Evolutionary conservation across 92 coral and sea anemone species (phyloP).

Genomic region (Epizoanthus scotinus): DNA sequence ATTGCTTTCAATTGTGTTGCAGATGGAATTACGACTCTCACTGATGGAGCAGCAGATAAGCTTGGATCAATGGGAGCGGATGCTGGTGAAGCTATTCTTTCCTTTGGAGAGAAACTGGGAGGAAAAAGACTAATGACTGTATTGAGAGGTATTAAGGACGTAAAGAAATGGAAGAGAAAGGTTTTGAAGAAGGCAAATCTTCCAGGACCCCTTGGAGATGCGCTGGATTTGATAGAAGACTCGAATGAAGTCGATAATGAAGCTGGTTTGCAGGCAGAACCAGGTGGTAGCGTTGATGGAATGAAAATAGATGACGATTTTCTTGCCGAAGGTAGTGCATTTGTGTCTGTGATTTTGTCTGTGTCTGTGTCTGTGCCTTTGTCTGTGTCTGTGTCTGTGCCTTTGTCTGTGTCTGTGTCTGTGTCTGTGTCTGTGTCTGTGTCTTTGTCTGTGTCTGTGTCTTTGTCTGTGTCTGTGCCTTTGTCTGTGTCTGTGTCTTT

Average conservation of each 20-base stretch:
- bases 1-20: too few species aligned
- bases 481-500: too few species aligned
- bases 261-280: background rate
- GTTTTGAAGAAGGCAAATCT: background rate
- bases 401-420: too few species aligned
- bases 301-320: background rate
- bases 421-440: too few species aligned
- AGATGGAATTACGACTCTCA: too few species aligned
- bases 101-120: slow-evolving; percentile 16
- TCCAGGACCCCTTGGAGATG: slow-evolving; percentile 8
- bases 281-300: background rate
- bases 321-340: background rate
- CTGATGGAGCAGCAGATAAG: slow-evolving; percentile 3
- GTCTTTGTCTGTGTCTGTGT: too few species aligned
- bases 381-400: too few species aligned
- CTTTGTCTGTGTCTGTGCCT: too few species aligned
- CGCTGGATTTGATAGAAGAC: background rate
- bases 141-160: background rate
- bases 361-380: too few species aligned
- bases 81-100: slow-evolving; percentile 9
- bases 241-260: background rate
- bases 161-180: background rate
- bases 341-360: too few species aligned
- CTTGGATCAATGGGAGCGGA: slow-evolving; percentile 6
- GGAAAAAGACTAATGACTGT: background rate